phyloP scores from a whole-genome alignment of 2,888 invertebrate genomes.

The Seira musarum region DNA sequence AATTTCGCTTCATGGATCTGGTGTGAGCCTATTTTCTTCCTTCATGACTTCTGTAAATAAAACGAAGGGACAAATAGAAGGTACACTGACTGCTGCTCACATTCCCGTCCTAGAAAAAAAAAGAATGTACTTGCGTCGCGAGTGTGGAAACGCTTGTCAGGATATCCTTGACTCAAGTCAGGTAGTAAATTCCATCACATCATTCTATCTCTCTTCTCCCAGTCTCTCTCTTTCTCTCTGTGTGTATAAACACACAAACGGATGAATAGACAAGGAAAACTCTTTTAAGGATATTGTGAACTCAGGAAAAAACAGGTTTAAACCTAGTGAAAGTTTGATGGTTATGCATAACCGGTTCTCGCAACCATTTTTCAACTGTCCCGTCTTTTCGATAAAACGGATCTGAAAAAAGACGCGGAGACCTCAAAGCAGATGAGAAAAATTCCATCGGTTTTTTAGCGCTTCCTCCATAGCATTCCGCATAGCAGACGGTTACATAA shows the following conservation, averaged over 20 bases:
- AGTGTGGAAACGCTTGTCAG: conserved; percentile 48
- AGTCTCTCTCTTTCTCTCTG: no score
- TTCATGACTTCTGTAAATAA: conserved; percentile 40
- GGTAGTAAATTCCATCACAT: conserved; percentile 56
- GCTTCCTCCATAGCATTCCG: no score
- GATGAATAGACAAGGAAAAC: conserved; percentile 6
- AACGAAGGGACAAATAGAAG: conserved; percentile 41
- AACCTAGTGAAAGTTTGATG: conserved; percentile 21
- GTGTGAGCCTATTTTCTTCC: conserved; percentile 12
- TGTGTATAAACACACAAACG: conserved; percentile 23
- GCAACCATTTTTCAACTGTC: conserved; percentile 67
- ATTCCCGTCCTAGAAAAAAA: no score
- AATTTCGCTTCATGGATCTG: no score
- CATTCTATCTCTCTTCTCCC: no score
- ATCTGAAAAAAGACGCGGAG: conserved; percentile 5
- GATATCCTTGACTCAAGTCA: conserved; percentile 54
- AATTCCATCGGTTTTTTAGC: neutral
- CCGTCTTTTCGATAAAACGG: conserved; percentile 46
- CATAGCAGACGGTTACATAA: no score
- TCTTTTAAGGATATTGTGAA: no score
- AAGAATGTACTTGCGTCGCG: no score
- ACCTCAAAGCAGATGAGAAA: conserved; percentile 4
- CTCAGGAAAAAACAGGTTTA: conserved; percentile 22
- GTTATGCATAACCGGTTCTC: conserved; percentile 60
- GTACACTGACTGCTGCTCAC: conserved; percentile 30